Base-by-base conservation (phyloP, 2,888 invertebrate genomes). In the Merodon equestris region DNA sequence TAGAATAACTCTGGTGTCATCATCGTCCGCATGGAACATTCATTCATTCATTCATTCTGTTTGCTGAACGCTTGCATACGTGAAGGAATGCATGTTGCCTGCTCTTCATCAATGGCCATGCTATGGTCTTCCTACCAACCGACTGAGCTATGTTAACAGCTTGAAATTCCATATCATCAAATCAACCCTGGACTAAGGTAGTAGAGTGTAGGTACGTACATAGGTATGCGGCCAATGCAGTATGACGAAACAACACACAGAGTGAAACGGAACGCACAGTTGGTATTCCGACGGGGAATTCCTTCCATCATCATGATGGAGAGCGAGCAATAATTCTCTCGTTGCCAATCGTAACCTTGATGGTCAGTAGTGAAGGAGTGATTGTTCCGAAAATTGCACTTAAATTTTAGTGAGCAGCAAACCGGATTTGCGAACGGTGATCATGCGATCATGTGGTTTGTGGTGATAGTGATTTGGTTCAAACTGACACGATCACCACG, bases 401-500 rank as follows among this genome's bases (percentile, higher is more conserved):
- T 27, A 27, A 27, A 27, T 27, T n/a, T 27, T 4, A 27, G 3
- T 27, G 27, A 27, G 3, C 27, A 27, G 27, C n/a, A 27, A 27
- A 27, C 27, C 27, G 27, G 27, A 27, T 27, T n/a, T 7, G 27
- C 27, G 7, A 27, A 7, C 27, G 27, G 27, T 7, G 27, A 7
- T 27, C 7, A 66, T 57, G 42, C 40, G 66, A 17, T 54, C 63
- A 70, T 70, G 70, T 58, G 58, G 42, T 42, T 71, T 42, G 7
- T 27, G 27, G 27, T 27, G 27, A 27, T 27, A 7, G 27, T 27
- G 27, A 27, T 27, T 27, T 27, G 7, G 4, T 34, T 50, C 19
- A 36, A 76, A 48, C 56, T 76, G 76, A 66, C 66, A 45, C 45
- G 57, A 72, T 61, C 42, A 76, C 76, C 76, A 76, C 76, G 76